Base-by-base conservation (phyloP, 2,797 vertebrate genomes). In the Microhierax caerulescens region DNA sequence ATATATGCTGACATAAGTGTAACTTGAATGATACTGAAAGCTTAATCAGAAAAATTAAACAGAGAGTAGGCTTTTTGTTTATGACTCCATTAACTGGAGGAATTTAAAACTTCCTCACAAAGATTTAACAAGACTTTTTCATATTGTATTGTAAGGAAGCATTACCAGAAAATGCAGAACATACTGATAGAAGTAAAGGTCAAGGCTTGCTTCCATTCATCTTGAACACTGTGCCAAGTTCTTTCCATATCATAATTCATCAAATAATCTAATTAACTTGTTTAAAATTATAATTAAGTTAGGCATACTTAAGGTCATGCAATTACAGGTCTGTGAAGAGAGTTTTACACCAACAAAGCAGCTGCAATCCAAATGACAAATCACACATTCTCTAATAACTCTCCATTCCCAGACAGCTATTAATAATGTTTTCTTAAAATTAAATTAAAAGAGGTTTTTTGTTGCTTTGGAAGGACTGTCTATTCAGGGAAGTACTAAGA, bases 181-280 rank as follows among this genome's bases (percentile, higher is more conserved):
- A 75, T 53, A 56, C 10, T 39, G 61, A 51, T 13, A 37, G 57
- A 96, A 97, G 18, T 75, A 93, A 95, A 97, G 88, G 79, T 95
- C 54, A 96, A 91, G 50, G 23, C 59, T 69, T 5, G 5, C 69
- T 94, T 41, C 37, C 50, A 83, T 93, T 85, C 72, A 59, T 93
- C 75, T 64, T 69, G 57, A 84, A 91, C 17, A 11, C 13, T 57
- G 36, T 93, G 93, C 63, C 73, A 93, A 93, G 20, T 74, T 80
- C 56, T 88, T 80, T 70, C 54, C 53, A 51, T 68, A 60, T 41
- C 34, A 74, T 65, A 96, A 96, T 96, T 93, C 77, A 96, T 97
- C 80, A 97, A 93, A 92, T 97, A 95, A 96, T 90, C 60, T 84
- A 95, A 97, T 96, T 95, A 96, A 95, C 43, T 87, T 78, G 47